phyloP scores from a whole-genome alignment of 2,888 invertebrate genomes.

The Calephelis perditalis region DNA sequence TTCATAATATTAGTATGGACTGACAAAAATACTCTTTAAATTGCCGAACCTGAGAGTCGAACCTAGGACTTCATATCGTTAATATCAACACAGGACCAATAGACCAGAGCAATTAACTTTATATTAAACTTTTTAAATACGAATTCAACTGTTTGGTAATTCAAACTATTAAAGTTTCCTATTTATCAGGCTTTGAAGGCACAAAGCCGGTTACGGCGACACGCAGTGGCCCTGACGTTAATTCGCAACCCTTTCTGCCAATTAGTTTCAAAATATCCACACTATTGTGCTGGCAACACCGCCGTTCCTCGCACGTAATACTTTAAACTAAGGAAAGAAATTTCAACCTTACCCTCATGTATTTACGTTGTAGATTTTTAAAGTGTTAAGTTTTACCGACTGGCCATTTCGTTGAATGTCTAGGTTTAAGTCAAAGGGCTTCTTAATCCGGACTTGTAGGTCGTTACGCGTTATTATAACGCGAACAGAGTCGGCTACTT shows the following conservation, averaged over 20 bases:
- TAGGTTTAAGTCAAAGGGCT: slow-evolving; percentile 76
- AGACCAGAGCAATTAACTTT: not conserved
- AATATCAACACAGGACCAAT: too few relatives aligned
- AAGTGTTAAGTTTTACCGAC: slow-evolving; percentile 36
- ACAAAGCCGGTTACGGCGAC: slow-evolving; percentile 57
- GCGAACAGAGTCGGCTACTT: slow-evolving; percentile 67
- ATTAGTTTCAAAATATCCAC: slow-evolving; percentile 77
- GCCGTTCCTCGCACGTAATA: slow-evolving; percentile 62
- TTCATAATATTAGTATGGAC: too few relatives aligned
- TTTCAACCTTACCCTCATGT: slow-evolving; percentile 35
- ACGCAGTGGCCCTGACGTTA: slow-evolving; percentile 68
- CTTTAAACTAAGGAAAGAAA: slow-evolving; percentile 33
- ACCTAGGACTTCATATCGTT: too few relatives aligned
- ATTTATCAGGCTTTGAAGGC: slow-evolving; percentile 44
- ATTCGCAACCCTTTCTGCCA: slow-evolving; percentile 78
- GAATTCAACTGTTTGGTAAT: slow-evolving; percentile 10
- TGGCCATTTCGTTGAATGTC: slow-evolving; percentile 55
- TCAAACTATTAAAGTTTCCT: slow-evolving; percentile 35
- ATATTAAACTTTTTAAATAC: slow-evolving; percentile 10
- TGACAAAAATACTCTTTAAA: too few relatives aligned
- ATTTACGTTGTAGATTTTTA: slow-evolving; percentile 35
- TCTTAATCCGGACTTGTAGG: slow-evolving; percentile 79
- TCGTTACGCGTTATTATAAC: slow-evolving; percentile 79
- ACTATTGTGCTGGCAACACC: slow-evolving; percentile 68
- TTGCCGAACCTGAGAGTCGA: too few relatives aligned